Conservation (phyloP, 1,140 invertebrate species). For the Zaprionus taronus region DNA sequence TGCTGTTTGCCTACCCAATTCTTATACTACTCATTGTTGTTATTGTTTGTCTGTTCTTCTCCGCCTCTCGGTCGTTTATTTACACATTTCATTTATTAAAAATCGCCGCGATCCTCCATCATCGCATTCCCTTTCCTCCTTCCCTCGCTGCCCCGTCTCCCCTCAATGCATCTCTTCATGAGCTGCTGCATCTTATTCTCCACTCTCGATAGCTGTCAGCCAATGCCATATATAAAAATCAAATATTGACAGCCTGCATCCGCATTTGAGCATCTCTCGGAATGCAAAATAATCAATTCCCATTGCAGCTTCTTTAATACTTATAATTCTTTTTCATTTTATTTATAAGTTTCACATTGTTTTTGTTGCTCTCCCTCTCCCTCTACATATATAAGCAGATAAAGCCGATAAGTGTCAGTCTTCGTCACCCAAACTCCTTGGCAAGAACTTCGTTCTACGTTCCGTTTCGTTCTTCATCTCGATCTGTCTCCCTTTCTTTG, state of each 20-base stretch:
- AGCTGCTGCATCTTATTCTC: not conserved
- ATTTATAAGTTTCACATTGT: conserved; percentile 49
- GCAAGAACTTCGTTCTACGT: not conserved
- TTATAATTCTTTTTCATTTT: conserved; percentile 72
- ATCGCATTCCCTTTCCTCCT: not conserved
- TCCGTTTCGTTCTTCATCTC: conserved; percentile 3
- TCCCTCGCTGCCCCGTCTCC: not conserved
- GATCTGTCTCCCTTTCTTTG: conserved; percentile 9
- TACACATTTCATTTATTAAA: conserved; percentile 81
- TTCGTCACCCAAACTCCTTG: conserved; percentile 34
- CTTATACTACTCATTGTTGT: conserved; percentile 44
- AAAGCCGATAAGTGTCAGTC: conserved; percentile 77
- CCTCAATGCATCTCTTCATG: not conserved
- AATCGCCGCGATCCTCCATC: conserved; percentile 57
- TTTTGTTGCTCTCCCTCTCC: conserved; percentile 18
- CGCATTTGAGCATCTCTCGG: conserved; percentile 19
- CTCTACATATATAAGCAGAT: conserved; percentile 58
- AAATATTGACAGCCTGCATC: conserved; percentile 71
- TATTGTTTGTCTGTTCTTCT: conserved; percentile 6
- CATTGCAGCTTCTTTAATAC: conserved; percentile 59
- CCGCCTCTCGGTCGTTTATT: conserved; percentile 52
- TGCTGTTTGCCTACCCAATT: conserved; percentile 79
- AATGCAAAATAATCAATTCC: conserved; percentile 57
- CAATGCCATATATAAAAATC: conserved; percentile 72
- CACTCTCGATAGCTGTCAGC: conserved; percentile 16